These are phyloP conservation scores for Ophion ellenae DNA, from an alignment of 2,888 invertebrate species.

Conservation along the genomic window DNA sequence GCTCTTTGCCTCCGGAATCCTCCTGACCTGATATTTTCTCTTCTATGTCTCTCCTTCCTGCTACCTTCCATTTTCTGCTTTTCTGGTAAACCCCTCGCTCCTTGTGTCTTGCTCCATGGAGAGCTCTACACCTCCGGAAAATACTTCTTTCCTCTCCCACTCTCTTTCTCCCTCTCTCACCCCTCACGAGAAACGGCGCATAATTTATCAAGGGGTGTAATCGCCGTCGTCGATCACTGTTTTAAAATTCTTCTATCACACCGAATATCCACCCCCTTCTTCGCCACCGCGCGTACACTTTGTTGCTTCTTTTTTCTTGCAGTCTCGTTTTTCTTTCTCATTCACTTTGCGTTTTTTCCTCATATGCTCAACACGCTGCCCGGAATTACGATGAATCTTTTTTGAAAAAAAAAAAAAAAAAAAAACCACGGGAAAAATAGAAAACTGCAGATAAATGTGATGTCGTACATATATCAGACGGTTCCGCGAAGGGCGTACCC, in stretches of 20 bases:
- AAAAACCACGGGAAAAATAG: not conserved
- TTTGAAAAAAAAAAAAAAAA: not conserved
- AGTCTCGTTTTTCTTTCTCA: not conserved
- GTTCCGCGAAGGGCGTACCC: not conserved
- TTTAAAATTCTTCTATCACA: constrained; percentile 53
- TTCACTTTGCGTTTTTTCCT: not conserved
- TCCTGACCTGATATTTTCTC: constrained; percentile 36
- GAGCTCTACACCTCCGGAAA: constrained; percentile 23
- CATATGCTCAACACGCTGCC: not conserved
- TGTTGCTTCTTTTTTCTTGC: not conserved
- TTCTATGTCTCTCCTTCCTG: constrained; percentile 22
- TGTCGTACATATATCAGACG: not conserved
- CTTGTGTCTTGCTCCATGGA: constrained; percentile 7
- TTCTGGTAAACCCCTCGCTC: not conserved
- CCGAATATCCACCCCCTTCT: constrained; percentile 30
- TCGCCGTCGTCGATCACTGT: constrained; percentile 39
- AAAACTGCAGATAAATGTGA: not conserved
- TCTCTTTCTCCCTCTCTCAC: not conserved
- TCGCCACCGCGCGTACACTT: constrained; percentile 12
- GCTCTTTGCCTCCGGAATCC: constrained; percentile 28
- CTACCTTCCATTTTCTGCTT: constrained; percentile 30
- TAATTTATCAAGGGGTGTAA: constrained; percentile 60
- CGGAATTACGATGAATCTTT: not conserved
- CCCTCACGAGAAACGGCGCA: constrained; percentile 60
- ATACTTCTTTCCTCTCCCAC: not conserved